A percentile compares a stretch with the other conserved stretches of the same genome.
phyloP scores from a whole-genome alignment of 2,888 invertebrate species.

The Uloborus plumipes region DNA sequence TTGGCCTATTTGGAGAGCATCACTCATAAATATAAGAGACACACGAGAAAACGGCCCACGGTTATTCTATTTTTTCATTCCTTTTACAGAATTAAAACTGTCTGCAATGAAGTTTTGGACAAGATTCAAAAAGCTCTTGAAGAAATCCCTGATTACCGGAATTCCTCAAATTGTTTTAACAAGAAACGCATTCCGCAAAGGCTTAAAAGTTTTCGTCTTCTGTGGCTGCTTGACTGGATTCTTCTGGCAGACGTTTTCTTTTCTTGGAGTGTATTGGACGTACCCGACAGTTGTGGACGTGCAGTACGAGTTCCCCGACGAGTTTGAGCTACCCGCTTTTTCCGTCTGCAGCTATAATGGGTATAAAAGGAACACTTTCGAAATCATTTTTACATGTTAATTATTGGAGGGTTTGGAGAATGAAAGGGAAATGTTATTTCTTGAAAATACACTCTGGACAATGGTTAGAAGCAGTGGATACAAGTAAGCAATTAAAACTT shows the following conservation, averaged over 20 bases:
- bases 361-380: constrained; percentile 7
- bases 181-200: constrained; percentile 23
- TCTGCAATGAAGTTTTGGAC: constrained; percentile 29
- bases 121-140: constrained; percentile 31
- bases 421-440: too few relatives aligned
- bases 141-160: constrained; percentile 47
- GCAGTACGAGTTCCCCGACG: constrained; percentile 31
- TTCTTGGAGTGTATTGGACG: constrained; percentile 40
- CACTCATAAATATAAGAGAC: too few relatives aligned
- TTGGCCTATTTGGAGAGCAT: too few relatives aligned
- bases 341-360: constrained; percentile 50
- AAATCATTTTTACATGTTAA: too few relatives aligned
- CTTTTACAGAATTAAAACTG: too few relatives aligned
- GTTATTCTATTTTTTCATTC: too few relatives aligned
- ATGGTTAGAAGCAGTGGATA: too few relatives aligned
- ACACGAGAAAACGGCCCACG: too few relatives aligned
- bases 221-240: constrained; percentile 34
- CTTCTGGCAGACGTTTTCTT: constrained; percentile 41
- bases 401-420: too few relatives aligned
- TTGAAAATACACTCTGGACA: too few relatives aligned
- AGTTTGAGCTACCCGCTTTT: constrained; percentile 44
- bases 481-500: too few relatives aligned
- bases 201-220: constrained; percentile 33
- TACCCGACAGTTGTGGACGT: constrained; percentile 58
- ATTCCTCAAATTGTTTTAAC: constrained; percentile 52